Evolutionary conservation across 2,888 invertebrate species (phyloP), one percentile per base, ranked within the genome.

Genomic region (Andrena marginata): DNA sequence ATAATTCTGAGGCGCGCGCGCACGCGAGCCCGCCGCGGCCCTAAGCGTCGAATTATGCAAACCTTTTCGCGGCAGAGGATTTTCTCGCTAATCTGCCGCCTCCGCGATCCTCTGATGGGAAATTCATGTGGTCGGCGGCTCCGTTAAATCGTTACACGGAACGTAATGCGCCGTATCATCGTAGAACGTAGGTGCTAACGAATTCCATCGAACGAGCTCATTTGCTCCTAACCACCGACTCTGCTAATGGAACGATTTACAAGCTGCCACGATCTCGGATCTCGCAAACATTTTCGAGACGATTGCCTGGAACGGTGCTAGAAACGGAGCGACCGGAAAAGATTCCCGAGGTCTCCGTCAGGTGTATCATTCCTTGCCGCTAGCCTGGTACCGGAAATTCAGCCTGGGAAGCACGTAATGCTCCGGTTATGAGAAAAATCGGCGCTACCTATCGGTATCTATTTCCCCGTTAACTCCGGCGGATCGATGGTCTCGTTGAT

Each of bases 151-250:
- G 70, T 74, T 80, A 65, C 81, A 75, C 48, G 49, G 13, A 49
- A 42, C 48, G 62, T 67, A 75, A 82, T 71, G 82, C 23, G 67
- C 82, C 80, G 82, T 82, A 69, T 75, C 80, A 82, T 82, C 56
- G 56, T 23, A 70, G 70, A 70, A 62, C 69, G 42, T 29, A 70
- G 80, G 80, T 70, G 80, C 31, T 82, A 82, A 82, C 74, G 75
- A 75, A 82, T 71, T 48, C 54, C 29, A 13, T 65, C 59, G 68
- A 56, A 59, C 33, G 23, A 31, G 6, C 49, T 29, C 63, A 16
- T 51, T 73, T 29, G 56, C 54, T 54, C n/a, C 10, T 60, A 78
- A 78, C 62, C 62, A 68, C 56, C 35, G 68, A n/a, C 23, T 23
- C 13, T 16, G 72, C 60, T 79, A 80, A 81, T 74, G 73, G 60